Conservation (phyloP, 2,113 vertebrate species). For the Xiphorhynchus elegans region DNA sequence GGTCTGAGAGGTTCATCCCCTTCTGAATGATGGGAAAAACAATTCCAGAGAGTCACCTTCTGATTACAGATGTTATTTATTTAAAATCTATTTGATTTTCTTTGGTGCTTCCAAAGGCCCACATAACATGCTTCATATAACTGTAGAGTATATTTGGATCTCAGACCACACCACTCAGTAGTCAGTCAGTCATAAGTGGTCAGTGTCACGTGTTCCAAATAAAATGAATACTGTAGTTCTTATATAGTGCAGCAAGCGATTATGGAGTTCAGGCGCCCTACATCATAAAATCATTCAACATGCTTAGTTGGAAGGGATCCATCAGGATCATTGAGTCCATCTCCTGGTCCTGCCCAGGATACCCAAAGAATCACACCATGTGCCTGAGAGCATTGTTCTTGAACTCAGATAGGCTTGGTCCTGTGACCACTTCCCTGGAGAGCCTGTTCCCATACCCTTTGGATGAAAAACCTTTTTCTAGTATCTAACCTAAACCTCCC, state of each 20-base stretch:
- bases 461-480: background rate
- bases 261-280: background rate
- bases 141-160: background rate
- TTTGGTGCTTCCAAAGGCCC: background rate
- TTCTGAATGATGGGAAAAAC: background rate
- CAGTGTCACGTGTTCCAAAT: background rate
- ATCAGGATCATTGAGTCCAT: background rate
- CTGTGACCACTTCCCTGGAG: accelerated
- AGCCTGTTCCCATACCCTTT: background rate
- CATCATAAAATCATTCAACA: background rate
- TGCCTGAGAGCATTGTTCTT: background rate
- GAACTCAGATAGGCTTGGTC: background rate
- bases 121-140: background rate
- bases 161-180: background rate
- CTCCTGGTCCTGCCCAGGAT: background rate
- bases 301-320: background rate
- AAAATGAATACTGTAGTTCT: background rate
- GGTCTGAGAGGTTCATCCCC: background rate
- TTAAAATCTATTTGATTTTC: background rate
- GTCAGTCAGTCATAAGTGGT: background rate
- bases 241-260: background rate
- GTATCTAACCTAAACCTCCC: background rate
- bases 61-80: background rate
- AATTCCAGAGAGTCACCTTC: background rate
- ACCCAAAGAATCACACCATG: background rate